Evolutionary conservation across 2,888 invertebrate species (phyloP).

Genomic region (Amphimallon solstitiale): DNA sequence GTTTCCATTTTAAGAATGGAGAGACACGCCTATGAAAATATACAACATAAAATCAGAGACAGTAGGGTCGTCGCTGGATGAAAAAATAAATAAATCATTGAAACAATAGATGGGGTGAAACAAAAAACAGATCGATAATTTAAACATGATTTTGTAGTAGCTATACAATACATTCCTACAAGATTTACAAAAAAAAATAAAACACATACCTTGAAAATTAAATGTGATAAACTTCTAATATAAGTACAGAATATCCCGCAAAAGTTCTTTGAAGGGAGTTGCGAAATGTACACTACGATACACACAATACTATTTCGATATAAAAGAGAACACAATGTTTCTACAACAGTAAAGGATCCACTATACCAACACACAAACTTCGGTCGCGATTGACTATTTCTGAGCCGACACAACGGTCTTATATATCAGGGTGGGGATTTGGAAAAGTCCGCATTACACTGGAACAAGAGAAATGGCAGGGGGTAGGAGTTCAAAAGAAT

Average conservation of each 20-base stretch:
- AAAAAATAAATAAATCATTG: conserved; percentile 11
- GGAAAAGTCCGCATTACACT: conserved; percentile 43
- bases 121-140: conserved; percentile 29
- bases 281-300: background rate
- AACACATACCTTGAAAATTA: conserved; percentile 16
- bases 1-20: conserved; percentile 27
- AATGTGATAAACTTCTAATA: background rate
- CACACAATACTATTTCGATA: background rate
- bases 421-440: conserved; percentile 47
- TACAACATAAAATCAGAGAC: conserved; percentile 7
- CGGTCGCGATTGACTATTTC: conserved; percentile 6
- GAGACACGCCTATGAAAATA: conserved; percentile 32
- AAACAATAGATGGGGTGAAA: conserved; percentile 18
- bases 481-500: conserved; percentile 17
- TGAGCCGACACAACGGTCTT: conserved; percentile 20
- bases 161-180: background rate
- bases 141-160: conserved; percentile 1
- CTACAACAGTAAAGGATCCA: conserved; percentile 9
- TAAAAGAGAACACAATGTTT: conserved; percentile 11
- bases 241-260: no score
- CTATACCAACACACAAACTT: conserved; percentile 13
- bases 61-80: background rate
- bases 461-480: conserved; percentile 26
- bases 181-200: background rate
- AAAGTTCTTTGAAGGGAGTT: no score